Evolutionary conservation across 2,113 vertebrate species (phyloP).

Genomic region (Callipepla squamata): DNA sequence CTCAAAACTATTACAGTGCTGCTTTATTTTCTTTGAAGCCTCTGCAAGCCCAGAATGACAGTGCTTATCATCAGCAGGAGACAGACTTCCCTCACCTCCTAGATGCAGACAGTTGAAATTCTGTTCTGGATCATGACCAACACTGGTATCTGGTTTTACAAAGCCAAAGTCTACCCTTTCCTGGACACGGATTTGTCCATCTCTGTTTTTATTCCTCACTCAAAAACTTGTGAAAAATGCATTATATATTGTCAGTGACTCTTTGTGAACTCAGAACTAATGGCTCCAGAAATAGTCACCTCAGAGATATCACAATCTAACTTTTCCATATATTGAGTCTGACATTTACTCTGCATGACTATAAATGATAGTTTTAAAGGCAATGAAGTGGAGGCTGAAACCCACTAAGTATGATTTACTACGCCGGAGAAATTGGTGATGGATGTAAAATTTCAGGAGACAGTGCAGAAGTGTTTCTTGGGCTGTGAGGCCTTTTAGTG

Average conservation of each 20-base stretch:
- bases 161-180: conserved; percentile 5
- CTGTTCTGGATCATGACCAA: not conserved
- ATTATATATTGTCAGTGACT: conserved; percentile 25
- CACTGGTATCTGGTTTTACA: conserved; percentile 22
- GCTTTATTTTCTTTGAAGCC: not conserved
- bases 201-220: conserved; percentile 31
- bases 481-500: not conserved
- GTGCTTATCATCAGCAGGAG: not conserved
- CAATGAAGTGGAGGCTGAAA: conserved; percentile 12
- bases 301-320: not conserved
- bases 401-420: not conserved
- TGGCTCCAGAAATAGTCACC: conserved; percentile 44
- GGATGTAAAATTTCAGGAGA: conserved; percentile 24
- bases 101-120: not conserved
- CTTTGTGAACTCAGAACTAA: conserved; percentile 10
- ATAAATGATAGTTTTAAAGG: not conserved
- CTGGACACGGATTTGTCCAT: not conserved
- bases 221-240: conserved; percentile 14
- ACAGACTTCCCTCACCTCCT: not conserved
- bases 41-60: not conserved
- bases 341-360: not conserved
- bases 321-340: not conserved
- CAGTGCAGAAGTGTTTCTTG: not conserved
- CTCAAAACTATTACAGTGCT: not conserved
- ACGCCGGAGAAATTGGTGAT: not conserved